Percentiles rank a stretch among this genome's conserved stretches.
These are phyloP conservation scores for Platycheirus albimanus DNA, from an alignment of 2,888 invertebrate genomes.

Conservation along the genomic window DNA sequence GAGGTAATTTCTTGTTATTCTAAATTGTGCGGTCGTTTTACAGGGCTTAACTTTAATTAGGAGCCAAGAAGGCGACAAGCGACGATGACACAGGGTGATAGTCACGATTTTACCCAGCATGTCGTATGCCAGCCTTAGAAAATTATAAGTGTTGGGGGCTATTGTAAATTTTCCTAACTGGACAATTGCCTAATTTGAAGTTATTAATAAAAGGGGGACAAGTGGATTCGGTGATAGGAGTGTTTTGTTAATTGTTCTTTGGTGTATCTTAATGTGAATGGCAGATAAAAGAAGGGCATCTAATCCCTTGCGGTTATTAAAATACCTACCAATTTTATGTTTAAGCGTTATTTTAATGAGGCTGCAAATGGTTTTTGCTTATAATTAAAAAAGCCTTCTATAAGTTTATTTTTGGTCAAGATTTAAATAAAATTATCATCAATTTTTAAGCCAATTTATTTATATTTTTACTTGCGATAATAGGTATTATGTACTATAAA, in stretches of 20 bases:
- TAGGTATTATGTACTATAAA: no score
- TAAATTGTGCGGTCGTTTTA: constrained; percentile 78
- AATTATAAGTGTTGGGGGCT: constrained; percentile 23
- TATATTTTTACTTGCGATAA: no score
- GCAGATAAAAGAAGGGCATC: background rate
- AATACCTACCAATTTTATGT: constrained; percentile 53
- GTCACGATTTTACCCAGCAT: constrained; percentile 35
- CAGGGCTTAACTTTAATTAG: constrained; percentile 82
- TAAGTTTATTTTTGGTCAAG: background rate
- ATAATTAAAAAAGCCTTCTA: background rate
- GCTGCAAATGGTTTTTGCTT: background rate
- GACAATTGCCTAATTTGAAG: constrained; percentile 73
- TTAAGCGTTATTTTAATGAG: constrained; percentile 47
- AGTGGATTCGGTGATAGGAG: constrained; percentile 21
- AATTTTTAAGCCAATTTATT: no score
- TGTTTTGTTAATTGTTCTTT: constrained; percentile 55
- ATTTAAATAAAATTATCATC: no score
- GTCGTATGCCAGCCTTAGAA: constrained; percentile 9
- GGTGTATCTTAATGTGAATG: background rate
- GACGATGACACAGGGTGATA: constrained; percentile 32
- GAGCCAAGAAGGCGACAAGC: constrained; percentile 76
- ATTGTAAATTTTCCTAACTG: constrained; percentile 60
- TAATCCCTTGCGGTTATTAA: constrained; percentile 46
- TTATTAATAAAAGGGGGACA: constrained; percentile 50
- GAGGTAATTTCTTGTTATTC: constrained; percentile 81